phyloP scores from a whole-genome alignment of 2,888 invertebrate genomes.

The Pedicia rivosa region DNA sequence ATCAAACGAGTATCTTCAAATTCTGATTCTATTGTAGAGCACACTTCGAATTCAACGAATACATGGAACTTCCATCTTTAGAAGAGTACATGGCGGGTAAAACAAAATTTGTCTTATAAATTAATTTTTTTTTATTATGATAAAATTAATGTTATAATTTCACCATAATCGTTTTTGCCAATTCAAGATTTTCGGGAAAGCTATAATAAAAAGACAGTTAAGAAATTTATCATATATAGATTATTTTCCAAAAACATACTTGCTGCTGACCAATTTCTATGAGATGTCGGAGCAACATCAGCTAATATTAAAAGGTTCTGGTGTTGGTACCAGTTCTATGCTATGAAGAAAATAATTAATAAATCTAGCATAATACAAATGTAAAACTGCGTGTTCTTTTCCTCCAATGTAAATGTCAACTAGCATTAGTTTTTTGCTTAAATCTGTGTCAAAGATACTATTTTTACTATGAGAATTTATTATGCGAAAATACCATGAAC shows the following conservation, averaged over 20 bases:
- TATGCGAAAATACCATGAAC: slow-evolving; percentile 95
- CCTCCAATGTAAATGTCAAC: slow-evolving; percentile 95
- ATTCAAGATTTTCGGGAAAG: slow-evolving; percentile 67
- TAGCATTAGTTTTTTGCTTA: slow-evolving; percentile 48
- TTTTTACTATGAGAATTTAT: slow-evolving; percentile 60
- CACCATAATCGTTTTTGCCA: slow-evolving; percentile 83
- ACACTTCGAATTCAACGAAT: no score
- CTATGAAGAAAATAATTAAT: slow-evolving; percentile 81
- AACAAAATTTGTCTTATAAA: no score
- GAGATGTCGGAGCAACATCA: slow-evolving; percentile 78
- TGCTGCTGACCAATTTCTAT: slow-evolving; percentile 75
- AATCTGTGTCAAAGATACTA: slow-evolving; percentile 48
- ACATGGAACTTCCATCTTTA: no score
- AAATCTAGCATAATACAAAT: slow-evolving; percentile 94
- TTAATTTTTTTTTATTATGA: no score
- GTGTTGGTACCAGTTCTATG: slow-evolving; percentile 49
- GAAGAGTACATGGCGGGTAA: no score
- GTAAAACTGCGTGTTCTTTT: slow-evolving; percentile 91
- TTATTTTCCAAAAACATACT: slow-evolving; percentile 38
- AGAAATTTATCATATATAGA: not conserved
- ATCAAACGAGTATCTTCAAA: no score
- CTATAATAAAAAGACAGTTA: slow-evolving; percentile 32
- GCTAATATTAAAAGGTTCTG: slow-evolving; percentile 88
- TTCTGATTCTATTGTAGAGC: no score
- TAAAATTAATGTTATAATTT: no score